Evolutionary conservation across 2,888 invertebrate species (phyloP), one percentile per base, ranked within the genome.

Genomic region (Tanytarsus gracilentus): DNA sequence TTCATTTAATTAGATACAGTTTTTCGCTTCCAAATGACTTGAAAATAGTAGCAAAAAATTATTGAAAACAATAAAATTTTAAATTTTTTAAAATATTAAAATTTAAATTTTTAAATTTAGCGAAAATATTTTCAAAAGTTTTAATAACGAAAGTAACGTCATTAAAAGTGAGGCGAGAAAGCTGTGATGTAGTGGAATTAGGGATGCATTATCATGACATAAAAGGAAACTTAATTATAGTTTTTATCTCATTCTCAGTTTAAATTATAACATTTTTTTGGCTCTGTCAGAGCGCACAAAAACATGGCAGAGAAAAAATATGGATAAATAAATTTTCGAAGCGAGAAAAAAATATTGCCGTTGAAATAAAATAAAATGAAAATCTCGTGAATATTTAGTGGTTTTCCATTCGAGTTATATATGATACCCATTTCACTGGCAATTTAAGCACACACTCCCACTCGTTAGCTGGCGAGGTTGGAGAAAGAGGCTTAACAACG

Each of bases 221-320:
- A 18, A 55, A 55, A 55, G 40, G 55, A 55, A 40, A 55, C 33
- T 55, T 55, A 55, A 55, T 55, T 55, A 55, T 55, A 23, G 44
- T 44, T 18, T 11, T 23, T 44, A 18, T 11, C 21, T 44, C 11
- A 23, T 44, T 44, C 16, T 44, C 23, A 33, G 33, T 9, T 49
- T 26, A 49, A 49, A 49, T 25, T 25, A 23, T 21, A 48, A 29
- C n/a, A 44, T 44, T 21, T 16, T 44, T 44, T 44, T 14, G 18
- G 18, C 7, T 44, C 44, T 21, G 16, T n/a, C n/a, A 39, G 5
- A 14, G 39, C n/a, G 39, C n/a, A 39, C 5, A n/a, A 16, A 39
- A 16, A 39, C 16, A 5, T n/a, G 39, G 30, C 7, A 16, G n/a
- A n/a, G n/a, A 29, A 29, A 7, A 7, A 7, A 5, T 29, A 7